Percentiles rank a stretch among this genome's conserved stretches.
These are phyloP conservation scores for Epinephelus lanceolatus DNA, from an alignment of 2,113 vertebrate species.

Conservation along the genomic window DNA sequence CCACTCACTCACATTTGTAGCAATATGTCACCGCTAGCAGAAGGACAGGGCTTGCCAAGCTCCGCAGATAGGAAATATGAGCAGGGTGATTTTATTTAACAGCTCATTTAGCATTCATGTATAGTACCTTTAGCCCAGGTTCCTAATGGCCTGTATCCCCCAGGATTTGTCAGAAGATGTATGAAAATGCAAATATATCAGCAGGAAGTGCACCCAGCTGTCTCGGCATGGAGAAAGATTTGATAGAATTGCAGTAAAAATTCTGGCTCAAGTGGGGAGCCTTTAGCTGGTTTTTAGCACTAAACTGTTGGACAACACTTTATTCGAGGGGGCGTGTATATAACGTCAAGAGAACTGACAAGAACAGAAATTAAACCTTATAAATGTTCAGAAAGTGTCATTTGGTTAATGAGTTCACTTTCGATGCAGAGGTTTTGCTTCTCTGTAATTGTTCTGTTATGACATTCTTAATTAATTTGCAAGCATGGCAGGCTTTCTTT, in stretches of 20 bases:
- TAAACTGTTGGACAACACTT: constrained; percentile 22
- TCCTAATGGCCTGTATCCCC: constrained; percentile 71
- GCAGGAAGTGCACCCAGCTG: constrained; percentile 57
- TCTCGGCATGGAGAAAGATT: constrained; percentile 41
- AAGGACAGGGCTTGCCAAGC: constrained; percentile 41
- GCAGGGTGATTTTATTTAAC: constrained; percentile 78
- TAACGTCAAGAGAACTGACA: background rate
- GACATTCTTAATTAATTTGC: background rate
- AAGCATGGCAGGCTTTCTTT: background rate
- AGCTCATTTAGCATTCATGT: constrained; percentile 80
- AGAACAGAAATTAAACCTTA: constrained; percentile 8
- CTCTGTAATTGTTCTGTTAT: background rate
- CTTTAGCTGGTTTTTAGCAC: constrained; percentile 38
- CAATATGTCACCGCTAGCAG: constrained; percentile 61
- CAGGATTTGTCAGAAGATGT: constrained; percentile 78
- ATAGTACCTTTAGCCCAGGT: constrained; percentile 72
- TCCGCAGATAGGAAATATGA: constrained; percentile 69
- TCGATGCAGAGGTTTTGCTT: background rate
- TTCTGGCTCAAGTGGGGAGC: constrained; percentile 24
- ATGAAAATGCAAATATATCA: constrained; percentile 78
- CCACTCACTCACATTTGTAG: constrained; percentile 57
- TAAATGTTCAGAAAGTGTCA: constrained; percentile 6
- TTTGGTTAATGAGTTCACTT: constrained; percentile 1
- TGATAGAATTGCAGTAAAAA: constrained; percentile 49
- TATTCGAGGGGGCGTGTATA: background rate